These are phyloP conservation scores for Sinocyclocheilus maitianheensis DNA, from an alignment of 2,113 vertebrate species.

Conservation along the genomic window DNA sequence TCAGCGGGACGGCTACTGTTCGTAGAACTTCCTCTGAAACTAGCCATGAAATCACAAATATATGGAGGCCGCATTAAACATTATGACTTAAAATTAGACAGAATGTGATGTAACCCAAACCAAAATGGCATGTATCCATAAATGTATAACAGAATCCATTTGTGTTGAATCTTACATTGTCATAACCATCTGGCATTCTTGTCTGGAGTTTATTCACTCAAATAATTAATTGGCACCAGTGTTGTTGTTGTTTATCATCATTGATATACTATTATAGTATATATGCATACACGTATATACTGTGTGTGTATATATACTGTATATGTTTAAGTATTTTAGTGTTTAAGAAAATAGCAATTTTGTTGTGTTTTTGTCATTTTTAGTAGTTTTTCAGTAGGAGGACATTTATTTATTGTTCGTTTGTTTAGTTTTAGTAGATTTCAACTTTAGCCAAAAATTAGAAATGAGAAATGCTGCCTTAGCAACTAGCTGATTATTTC, in stretches of 20 bases:
- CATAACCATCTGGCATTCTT: neutral
- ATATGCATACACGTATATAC: too few species aligned
- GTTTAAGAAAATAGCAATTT: too few species aligned
- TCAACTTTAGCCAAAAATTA: too few species aligned
- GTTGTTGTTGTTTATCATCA: neutral
- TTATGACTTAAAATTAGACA: neutral
- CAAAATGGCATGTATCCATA: neutral
- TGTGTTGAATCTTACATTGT: neutral
- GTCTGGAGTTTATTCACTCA: neutral
- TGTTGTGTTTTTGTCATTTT: too few species aligned
- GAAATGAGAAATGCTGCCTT: neutral
- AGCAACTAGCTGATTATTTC: neutral
- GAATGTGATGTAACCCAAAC: neutral
- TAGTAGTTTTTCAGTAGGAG: too few species aligned
- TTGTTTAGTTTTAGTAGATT: too few species aligned
- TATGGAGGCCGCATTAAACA: neutral
- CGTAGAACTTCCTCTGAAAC: neutral
- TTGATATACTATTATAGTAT: too few species aligned
- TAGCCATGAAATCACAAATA: neutral
- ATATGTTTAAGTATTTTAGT: too few species aligned
- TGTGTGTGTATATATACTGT: too few species aligned
- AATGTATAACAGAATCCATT: neutral
- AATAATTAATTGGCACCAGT: neutral
- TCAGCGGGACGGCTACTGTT: neutral
- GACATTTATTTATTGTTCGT: too few species aligned